A percentile compares a stretch with the other conserved stretches of the same genome.
These are phyloP conservation scores for Epizoanthus illoricatus DNA, from an alignment of 92 coral and sea anemone genomes.

Conservation along the genomic window DNA sequence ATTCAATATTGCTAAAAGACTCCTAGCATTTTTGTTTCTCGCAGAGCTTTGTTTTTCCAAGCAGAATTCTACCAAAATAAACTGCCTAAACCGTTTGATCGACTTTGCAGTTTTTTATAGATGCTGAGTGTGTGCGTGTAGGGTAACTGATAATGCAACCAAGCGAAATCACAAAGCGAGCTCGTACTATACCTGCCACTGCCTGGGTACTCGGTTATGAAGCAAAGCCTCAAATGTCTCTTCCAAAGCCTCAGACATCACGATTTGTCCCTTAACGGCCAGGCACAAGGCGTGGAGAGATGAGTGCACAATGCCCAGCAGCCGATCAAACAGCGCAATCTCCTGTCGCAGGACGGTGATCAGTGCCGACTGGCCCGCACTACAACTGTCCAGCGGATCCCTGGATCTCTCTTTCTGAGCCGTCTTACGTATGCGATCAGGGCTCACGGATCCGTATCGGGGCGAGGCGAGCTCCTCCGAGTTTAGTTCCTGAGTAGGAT, in stretches of 20 bases:
- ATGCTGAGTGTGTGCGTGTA: background rate
- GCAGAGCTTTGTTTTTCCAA: too few relatives aligned
- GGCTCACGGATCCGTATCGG: constrained; percentile 35
- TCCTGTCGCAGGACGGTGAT: constrained; percentile 82
- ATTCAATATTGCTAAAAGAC: too few relatives aligned
- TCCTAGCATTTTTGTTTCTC: too few relatives aligned
- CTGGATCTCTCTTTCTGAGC: constrained; percentile 46
- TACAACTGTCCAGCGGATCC: constrained; percentile 33
- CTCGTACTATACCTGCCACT: constrained; percentile 76
- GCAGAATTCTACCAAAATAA: too few relatives aligned
- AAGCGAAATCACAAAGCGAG: background rate
- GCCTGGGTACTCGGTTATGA: constrained; percentile 77
- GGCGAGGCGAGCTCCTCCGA: constrained; percentile 36
- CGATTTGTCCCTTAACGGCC: constrained; percentile 82
- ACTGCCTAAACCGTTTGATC: too few relatives aligned
- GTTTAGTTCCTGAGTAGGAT: constrained; percentile 35
- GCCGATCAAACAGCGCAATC: constrained; percentile 75
- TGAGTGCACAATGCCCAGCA: constrained; percentile 66
- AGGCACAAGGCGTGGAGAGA: constrained; percentile 74
- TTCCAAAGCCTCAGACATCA: constrained; percentile 84
- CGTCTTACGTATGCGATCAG: constrained; percentile 41
- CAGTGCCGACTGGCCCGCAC: constrained; percentile 63
- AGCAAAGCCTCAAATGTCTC: constrained; percentile 85
- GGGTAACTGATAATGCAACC: too few relatives aligned
- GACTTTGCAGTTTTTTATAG: background rate